phyloP scores from a whole-genome alignment of 2,888 invertebrate species.

The Encarsia formosa region DNA sequence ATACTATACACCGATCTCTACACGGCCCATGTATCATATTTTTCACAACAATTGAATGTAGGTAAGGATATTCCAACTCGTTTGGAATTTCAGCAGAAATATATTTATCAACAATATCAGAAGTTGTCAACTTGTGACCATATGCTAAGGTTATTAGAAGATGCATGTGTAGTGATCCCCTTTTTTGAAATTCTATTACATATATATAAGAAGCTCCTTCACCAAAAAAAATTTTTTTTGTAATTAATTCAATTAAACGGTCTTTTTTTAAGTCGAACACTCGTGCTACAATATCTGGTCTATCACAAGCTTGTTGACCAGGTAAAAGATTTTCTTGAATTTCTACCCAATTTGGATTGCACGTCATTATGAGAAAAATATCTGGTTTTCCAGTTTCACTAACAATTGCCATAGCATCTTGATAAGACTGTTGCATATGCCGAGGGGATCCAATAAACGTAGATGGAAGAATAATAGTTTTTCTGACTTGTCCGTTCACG shows the following conservation, averaged over 20 bases:
- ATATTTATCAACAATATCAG: conserved; percentile 17
- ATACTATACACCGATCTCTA: conserved; percentile 30
- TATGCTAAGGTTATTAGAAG: not conserved
- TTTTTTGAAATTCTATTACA: conserved; percentile 22
- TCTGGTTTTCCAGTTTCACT: conserved; percentile 10
- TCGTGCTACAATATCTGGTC: conserved; percentile 20
- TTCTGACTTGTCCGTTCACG: conserved; percentile 32
- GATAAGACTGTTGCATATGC: conserved; percentile 42
- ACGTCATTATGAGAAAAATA: conserved; percentile 17
- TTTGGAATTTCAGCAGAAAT: conserved; percentile 25
- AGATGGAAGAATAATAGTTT: conserved; percentile 42
- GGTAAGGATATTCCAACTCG: conserved; percentile 31
- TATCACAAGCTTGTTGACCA: conserved; percentile 16
- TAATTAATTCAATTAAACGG: conserved; percentile 16
- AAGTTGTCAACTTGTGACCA: conserved; percentile 25
- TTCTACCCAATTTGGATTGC: conserved; percentile 22
- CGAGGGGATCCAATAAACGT: conserved; percentile 42
- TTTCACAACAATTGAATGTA: conserved; percentile 38
- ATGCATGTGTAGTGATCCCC: conserved; percentile 23
- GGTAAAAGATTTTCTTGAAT: conserved; percentile 20
- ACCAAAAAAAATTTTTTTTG: conserved; percentile 24
- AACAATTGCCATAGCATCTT: conserved; percentile 28
- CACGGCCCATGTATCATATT: conserved; percentile 46
- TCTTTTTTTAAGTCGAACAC: conserved; percentile 24
- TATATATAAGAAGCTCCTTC: conserved; percentile 21